A percentile compares a stretch with the other conserved stretches of the same genome.
Conservation (phyloP, 2,888 invertebrate species). For the Amphimallon solstitiale region DNA sequence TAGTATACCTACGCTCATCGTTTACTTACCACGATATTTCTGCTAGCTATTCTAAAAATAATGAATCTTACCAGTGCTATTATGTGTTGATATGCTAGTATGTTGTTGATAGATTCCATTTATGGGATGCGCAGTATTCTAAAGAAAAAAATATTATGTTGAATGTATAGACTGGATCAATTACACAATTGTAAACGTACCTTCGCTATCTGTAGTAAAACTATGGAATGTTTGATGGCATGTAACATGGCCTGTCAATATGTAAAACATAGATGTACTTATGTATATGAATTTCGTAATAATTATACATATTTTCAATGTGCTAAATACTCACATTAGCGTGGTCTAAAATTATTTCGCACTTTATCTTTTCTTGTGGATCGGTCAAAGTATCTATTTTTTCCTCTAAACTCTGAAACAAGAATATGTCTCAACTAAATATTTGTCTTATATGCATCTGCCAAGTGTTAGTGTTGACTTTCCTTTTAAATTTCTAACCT, state of each 20-base stretch:
- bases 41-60: background rate
- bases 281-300: no score
- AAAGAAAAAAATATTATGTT: conserved; percentile 55
- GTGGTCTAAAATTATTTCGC: conserved; percentile 77
- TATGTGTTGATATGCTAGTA: conserved; percentile 36
- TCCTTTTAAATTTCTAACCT: no score
- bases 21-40: no score
- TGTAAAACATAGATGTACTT: conserved; percentile 44
- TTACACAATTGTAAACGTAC: conserved; percentile 63
- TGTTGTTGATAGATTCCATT: conserved; percentile 79
- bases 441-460: background rate
- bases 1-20: no score
- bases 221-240: conserved; percentile 98
- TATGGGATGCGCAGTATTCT: conserved; percentile 92
- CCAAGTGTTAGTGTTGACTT: no score
- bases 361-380: conserved; percentile 73
- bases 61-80: conserved; percentile 27
- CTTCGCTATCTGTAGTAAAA: conserved; percentile 97
- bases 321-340: conserved; percentile 74
- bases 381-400: conserved; percentile 72
- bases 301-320: background rate
- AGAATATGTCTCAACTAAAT: conserved; percentile 1
- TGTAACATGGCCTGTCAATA: conserved; percentile 88
- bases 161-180: background rate
- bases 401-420: conserved; percentile 74